Conservation (phyloP, 2,797 vertebrate genomes). For the Cyprinella venusta region DNA sequence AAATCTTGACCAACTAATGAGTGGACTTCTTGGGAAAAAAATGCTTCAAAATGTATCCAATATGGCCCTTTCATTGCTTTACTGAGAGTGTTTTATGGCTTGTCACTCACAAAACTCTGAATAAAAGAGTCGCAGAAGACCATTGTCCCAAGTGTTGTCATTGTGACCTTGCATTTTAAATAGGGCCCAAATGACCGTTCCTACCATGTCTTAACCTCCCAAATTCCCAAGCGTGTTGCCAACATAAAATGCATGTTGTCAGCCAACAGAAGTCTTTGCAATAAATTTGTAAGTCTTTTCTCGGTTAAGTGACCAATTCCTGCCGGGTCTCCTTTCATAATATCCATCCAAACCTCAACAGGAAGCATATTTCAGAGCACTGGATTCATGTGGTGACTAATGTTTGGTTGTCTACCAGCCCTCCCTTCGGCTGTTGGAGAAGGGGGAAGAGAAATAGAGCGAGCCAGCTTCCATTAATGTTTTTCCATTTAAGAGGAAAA, state of each 20-base stretch:
- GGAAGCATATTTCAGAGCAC: conserved; percentile 53
- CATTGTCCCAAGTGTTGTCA: conserved; percentile 1
- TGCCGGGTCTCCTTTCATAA: conserved; percentile 39
- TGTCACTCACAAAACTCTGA: neutral
- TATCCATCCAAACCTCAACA: conserved; percentile 48
- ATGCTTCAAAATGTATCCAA: neutral
- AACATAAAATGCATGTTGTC: conserved; percentile 4
- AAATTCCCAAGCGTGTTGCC: conserved; percentile 7
- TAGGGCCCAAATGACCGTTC: neutral
- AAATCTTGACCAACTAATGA: conserved; percentile 5
- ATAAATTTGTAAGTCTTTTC: conserved; percentile 32
- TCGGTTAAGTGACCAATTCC: conserved; percentile 41
- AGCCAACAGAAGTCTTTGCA: conserved; percentile 36
- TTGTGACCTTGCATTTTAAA: neutral
- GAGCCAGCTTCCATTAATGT: conserved; percentile 70
- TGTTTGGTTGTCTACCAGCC: conserved; percentile 52
- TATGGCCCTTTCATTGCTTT: neutral
- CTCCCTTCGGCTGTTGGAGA: conserved; percentile 56
- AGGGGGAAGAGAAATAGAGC: conserved; percentile 51
- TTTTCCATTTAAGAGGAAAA: conserved; percentile 67
- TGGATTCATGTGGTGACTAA: conserved; percentile 58
- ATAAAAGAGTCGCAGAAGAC: neutral
- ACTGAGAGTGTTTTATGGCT: neutral
- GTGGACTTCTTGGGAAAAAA: neutral
- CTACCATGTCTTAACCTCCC: neutral